phyloP scores from a whole-genome alignment of 1,140 invertebrate species.

The Kradibia gibbosae region DNA sequence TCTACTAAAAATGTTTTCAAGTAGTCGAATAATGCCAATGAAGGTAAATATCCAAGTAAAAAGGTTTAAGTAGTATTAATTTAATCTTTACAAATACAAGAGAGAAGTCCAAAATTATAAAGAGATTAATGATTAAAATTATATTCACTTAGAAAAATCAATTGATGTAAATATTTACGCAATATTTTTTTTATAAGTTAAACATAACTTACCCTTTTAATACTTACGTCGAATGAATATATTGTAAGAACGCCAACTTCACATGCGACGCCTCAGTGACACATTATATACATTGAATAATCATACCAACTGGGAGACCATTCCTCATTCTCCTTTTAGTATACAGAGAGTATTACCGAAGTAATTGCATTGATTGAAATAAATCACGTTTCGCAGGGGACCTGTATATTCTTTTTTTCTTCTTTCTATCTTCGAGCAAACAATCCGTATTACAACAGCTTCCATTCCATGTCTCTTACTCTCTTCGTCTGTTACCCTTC shows the following conservation, averaged over 20 bases:
- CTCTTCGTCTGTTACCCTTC: not conserved
- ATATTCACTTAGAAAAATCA: too few species aligned
- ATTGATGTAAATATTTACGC: not conserved
- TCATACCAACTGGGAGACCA: not conserved
- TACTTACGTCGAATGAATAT: not conserved
- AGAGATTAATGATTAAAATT: too few species aligned
- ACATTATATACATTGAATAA: not conserved
- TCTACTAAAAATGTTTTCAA: too few species aligned
- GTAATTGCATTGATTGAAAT: conserved; percentile 52
- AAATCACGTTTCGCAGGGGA: conserved; percentile 46
- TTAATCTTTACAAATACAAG: too few species aligned
- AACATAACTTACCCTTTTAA: not conserved
- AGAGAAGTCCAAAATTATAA: too few species aligned
- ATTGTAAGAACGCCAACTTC: not conserved
- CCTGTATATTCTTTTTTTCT: conserved; percentile 2
- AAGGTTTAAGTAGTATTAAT: too few species aligned
- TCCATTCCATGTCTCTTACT: not conserved
- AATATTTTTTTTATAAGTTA: not conserved
- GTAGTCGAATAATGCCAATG: too few species aligned
- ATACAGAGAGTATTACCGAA: conserved; percentile 25
- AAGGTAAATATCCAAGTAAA: too few species aligned
- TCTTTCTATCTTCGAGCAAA: conserved; percentile 16
- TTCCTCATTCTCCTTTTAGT: conserved; percentile 13
- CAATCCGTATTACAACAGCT: conserved; percentile 13
- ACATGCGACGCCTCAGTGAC: not conserved